Evolutionary conservation across 2,797 vertebrate species (phyloP), one percentile per base, ranked within the genome.

Genomic region (Nyctalus aviator): DNA sequence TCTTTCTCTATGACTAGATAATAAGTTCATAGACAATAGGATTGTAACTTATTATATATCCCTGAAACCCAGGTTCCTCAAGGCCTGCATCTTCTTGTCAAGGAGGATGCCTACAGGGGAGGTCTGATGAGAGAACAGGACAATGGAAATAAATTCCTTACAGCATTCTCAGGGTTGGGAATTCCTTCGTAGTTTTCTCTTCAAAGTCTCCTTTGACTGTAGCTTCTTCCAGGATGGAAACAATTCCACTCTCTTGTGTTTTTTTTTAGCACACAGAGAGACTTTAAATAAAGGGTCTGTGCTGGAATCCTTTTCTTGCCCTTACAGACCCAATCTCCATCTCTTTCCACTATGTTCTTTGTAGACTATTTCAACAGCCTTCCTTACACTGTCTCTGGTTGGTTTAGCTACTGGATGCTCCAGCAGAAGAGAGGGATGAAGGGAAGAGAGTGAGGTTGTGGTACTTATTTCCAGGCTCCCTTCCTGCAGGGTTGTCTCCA

Each of bases 111-210:
- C 55, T 76, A 71, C 17, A 30, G 71, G 79, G 55, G 88, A 81
- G 17, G 8, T 41, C n/a, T 27, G n/a, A 59, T 73, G 71, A 82
- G 18, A 68, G 41, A 84, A 72, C 18, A 86, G 50, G 75, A 27
- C 62, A 35, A 83, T 68, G n/a, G 48, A 91, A 94, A 90, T 57
- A 64, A 48, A 82, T 73, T 53, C 32, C 64, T 73, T 30, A 68
- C 2, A 59, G 25, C 8, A 30, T 66, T 84, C 23, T 78, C n/a
- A 37, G 25, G 11, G 23, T 27, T 68, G 12, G 64, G 5, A 84
- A 68, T 48, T 53, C 53, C 8, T 50, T 50, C 8, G 3, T 5
- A 20, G 41, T 15, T 68, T 62, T 23, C 3, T 10, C 55, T 91
- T 82, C 69, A 75, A 55, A 78, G 4, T 72, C 30, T 72, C 46